phyloP scores from a whole-genome alignment of 2,888 invertebrate species.

The Helobdella robusta region DNA sequence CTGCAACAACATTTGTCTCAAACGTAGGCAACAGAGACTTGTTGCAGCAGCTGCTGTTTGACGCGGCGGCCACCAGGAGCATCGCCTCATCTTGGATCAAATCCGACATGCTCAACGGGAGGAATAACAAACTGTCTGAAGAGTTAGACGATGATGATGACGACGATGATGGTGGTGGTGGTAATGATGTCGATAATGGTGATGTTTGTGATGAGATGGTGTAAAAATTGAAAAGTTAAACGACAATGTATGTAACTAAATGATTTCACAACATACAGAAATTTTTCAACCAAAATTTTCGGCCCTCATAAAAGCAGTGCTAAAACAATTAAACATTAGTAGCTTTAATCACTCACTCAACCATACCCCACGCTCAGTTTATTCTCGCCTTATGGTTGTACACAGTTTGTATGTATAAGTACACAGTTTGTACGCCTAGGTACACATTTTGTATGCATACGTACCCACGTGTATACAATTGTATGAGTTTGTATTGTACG shows the following conservation, averaged over 20 bases:
- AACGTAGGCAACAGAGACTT: conserved; percentile 16
- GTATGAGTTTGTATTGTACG: too few relatives aligned
- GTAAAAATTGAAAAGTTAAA: too few relatives aligned
- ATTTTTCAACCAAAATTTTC: neutral
- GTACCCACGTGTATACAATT: too few relatives aligned
- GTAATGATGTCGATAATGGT: neutral
- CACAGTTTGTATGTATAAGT: too few relatives aligned
- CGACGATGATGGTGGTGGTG: neutral
- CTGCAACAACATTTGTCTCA: too few relatives aligned
- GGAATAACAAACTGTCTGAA: conserved; percentile 9
- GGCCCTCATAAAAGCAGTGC: neutral
- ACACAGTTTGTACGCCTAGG: too few relatives aligned
- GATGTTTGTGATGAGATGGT: neutral
- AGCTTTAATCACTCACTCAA: too few relatives aligned
- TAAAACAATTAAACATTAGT: too few relatives aligned
- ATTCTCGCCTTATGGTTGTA: too few relatives aligned
- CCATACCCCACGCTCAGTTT: too few relatives aligned
- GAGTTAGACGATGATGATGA: neutral
- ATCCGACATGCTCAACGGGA: conserved; percentile 1
- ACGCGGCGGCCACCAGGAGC: conserved; percentile 14
- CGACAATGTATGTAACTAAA: too few relatives aligned
- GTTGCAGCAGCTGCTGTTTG: conserved; percentile 16
- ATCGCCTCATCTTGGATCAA: conserved; percentile 16
- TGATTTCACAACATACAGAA: neutral
- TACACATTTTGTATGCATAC: too few relatives aligned